phyloP scores from a whole-genome alignment of 2,888 invertebrate species.

The Theretra japonica region DNA sequence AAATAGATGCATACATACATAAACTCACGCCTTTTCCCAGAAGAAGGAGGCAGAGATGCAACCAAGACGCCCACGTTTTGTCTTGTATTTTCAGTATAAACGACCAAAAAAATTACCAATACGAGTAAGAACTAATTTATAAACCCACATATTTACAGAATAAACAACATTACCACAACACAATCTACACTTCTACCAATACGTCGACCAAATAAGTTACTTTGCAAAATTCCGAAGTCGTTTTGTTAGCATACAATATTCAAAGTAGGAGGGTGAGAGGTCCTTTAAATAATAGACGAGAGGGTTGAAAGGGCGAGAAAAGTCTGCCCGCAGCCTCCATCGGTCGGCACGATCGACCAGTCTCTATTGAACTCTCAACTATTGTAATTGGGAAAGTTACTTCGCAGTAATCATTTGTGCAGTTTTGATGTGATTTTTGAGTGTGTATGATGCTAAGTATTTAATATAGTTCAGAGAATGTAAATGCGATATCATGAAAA shows the following conservation, averaged over 20 bases:
- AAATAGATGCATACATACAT: no score
- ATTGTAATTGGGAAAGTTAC: constrained; percentile 6
- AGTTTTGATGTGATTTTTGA: not conserved
- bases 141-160: not conserved
- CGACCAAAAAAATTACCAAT: no score
- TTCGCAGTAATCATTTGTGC: not conserved
- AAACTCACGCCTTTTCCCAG: no score
- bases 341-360: constrained; percentile 5
- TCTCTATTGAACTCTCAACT: constrained; percentile 6
- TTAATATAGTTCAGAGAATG: not conserved
- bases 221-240: constrained; percentile 21
- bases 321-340: constrained; percentile 19
- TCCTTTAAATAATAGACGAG: constrained; percentile 25
- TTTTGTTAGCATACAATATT: constrained; percentile 25
- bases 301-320: constrained; percentile 23
- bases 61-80: no score
- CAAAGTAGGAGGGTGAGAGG: constrained; percentile 26
- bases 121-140: no score
- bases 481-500: no score
- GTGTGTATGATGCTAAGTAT: not conserved
- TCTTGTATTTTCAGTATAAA: no score
- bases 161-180: not conserved
- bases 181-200: not conserved
- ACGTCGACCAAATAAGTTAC: constrained; percentile 7
- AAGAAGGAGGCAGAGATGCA: no score